phyloP scores from a whole-genome alignment of 1,140 invertebrate species.

The Schlechtendalia chinensis region DNA sequence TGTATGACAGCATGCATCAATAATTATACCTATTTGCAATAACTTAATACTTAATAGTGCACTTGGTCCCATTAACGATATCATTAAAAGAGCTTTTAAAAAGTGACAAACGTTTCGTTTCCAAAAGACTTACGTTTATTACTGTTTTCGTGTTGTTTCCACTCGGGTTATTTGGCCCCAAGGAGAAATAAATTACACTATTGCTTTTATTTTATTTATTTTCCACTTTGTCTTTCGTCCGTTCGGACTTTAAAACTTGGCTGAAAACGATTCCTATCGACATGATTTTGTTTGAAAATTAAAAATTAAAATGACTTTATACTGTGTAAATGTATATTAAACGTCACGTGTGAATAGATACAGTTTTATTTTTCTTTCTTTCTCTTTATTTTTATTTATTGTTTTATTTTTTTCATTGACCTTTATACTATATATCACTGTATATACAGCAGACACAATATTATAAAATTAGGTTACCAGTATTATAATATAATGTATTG shows the following conservation, averaged over 20 bases:
- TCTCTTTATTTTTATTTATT: no score
- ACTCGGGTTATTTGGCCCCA: slow-evolving; percentile 28
- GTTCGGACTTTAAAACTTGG: not conserved
- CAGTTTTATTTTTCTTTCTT: not conserved
- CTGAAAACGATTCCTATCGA: not conserved
- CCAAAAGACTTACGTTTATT: slow-evolving; percentile 43
- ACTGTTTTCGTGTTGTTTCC: slow-evolving; percentile 39
- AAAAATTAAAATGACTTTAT: not conserved
- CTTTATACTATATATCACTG: not conserved
- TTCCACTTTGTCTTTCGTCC: not conserved
- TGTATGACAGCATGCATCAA: not conserved
- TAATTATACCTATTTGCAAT: not conserved
- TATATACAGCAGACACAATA: not conserved
- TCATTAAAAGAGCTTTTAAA: slow-evolving; percentile 18
- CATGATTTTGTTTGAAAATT: slow-evolving; percentile 4
- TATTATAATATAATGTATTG: slow-evolving; percentile 16
- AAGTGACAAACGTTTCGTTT: slow-evolving; percentile 34
- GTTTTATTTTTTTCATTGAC: not conserved
- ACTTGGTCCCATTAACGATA: slow-evolving; percentile 12
- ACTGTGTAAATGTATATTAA: no score
- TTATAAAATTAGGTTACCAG: not conserved
- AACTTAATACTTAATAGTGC: not conserved
- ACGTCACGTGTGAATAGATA: not conserved
- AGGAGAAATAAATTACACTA: slow-evolving; percentile 45
- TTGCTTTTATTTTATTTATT: slow-evolving; percentile 25